Base-by-base conservation (phyloP, 2,113 vertebrate genomes). In the Proterorhinus semilunaris region DNA sequence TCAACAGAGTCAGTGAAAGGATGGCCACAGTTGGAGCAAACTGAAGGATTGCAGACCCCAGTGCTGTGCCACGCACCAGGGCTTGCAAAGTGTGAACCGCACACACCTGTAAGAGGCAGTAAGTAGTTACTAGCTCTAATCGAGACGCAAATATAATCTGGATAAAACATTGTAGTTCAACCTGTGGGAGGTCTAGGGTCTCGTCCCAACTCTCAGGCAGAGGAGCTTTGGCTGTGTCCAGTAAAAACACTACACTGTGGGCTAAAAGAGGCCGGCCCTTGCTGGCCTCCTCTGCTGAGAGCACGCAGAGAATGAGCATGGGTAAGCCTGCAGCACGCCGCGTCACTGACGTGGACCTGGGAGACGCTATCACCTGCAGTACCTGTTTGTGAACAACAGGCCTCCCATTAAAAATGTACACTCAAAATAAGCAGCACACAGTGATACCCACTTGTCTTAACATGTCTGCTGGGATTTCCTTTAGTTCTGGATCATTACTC, bases 121-220 rank as follows among this genome's bases (percentile, higher is more conserved):
- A 17, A 44, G 6, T 6, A 15, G 27, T 47, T 53, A 47, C 10
- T 45, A 57, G 11, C 10, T 36, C 27, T 36, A 36, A 36, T 36
- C 27, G 3, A 51, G 7, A 2, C 21, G 48, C 12, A 1, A 27
- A 45, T 48, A 5, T 44, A 16, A 16, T 15, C 10, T 10, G n/a
- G 11, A 71, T 17, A 10, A 11, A 16, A 8, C 7, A 4, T n/a
- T 2, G 17, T 48, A 48, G 42, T 45, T 8, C 46, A 51, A 96
- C 96, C 94, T 97, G 95, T 0, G 95, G 94, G 62, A 97, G 90
- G 86, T 97, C 96, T 0, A 94, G 78, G 0, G 95, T 97, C 86
- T 96, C 94, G 87, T 96, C 94, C 94, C 94, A 95, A 83, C 91
- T 76, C 63, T 75, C 69, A 0, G 93, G 91, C 12, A 94, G 79